phyloP scores from a whole-genome alignment of 2,888 invertebrate genomes.

The Temnothorax rugatulus region DNA sequence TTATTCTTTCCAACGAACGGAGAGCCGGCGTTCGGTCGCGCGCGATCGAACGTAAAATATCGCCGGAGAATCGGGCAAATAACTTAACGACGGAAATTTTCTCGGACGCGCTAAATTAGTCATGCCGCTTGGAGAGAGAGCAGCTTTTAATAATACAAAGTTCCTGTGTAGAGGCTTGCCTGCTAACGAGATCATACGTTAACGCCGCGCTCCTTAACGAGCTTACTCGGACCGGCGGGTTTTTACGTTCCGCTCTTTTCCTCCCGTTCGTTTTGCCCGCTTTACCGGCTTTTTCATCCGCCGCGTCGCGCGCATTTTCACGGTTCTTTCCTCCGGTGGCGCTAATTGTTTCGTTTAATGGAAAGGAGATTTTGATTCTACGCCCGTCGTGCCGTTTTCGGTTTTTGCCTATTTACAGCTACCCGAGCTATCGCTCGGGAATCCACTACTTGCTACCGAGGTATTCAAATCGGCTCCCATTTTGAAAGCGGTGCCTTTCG shows the following conservation, averaged over 20 bases:
- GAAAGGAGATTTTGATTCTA: constrained; percentile 71
- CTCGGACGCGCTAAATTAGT: constrained; percentile 77
- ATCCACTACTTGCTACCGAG: constrained; percentile 18
- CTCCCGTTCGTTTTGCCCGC: constrained; percentile 39
- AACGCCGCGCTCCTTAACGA: constrained; percentile 82
- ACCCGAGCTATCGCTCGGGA: neutral
- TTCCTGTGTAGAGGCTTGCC: constrained; percentile 71
- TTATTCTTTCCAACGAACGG: constrained; percentile 8
- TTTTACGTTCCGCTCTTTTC: constrained; percentile 70
- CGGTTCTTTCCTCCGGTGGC: constrained; percentile 42
- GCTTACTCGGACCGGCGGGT: constrained; percentile 76
- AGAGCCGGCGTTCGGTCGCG: neutral
- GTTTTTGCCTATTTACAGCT: neutral
- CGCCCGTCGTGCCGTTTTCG: neutral
- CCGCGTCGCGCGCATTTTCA: constrained; percentile 58
- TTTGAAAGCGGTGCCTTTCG: neutral
- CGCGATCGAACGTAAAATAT: constrained; percentile 67
- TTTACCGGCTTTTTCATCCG: constrained; percentile 63
- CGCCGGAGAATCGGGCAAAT: constrained; percentile 40
- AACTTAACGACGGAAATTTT: constrained; percentile 71
- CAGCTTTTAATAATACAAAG: constrained; percentile 82
- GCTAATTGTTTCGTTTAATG: constrained; percentile 73
- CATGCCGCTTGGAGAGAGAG: constrained; percentile 70
- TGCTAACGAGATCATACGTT: constrained; percentile 83
- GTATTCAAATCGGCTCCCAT: constrained; percentile 5